Conservation (phyloP, 92 coral and sea anemone species). For the Paragorgia papillata region DNA sequence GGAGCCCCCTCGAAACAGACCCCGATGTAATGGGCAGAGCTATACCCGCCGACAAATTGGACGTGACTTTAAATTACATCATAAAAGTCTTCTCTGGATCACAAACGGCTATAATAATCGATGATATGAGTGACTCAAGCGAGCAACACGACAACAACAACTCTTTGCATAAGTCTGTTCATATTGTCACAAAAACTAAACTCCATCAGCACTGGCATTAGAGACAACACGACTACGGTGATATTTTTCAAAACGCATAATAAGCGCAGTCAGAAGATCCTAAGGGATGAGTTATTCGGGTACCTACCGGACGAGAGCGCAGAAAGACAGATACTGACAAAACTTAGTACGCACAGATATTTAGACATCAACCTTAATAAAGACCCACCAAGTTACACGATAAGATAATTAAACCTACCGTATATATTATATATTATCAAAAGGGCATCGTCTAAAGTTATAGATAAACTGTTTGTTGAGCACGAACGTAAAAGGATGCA, state of each 20-base stretch:
- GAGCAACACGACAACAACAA: not conserved
- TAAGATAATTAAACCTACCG: not conserved
- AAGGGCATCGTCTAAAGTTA: constrained; percentile 20
- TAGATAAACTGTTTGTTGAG: constrained; percentile 26
- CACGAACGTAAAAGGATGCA: constrained; percentile 22
- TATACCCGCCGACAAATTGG: not conserved
- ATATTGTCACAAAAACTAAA: too few relatives aligned
- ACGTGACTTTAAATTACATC: not conserved
- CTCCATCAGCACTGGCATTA: too few relatives aligned
- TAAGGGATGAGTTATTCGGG: not conserved
- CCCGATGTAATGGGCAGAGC: constrained; percentile 3
- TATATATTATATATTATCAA: constrained; percentile 28
- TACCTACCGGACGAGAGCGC: not conserved
- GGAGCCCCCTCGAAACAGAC: not conserved
- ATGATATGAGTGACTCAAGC: not conserved
- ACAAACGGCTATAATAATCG: not conserved
- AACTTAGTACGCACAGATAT: too few relatives aligned
- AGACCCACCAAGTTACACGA: not conserved
- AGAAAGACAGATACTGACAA: too few relatives aligned
- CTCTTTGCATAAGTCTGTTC: too few relatives aligned
- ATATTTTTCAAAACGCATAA: constrained; percentile 11
- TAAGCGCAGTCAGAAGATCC: not conserved
- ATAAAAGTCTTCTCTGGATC: constrained; percentile 5
- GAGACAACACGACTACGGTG: not conserved
- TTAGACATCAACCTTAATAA: not conserved